Evolutionary conservation across 2,888 invertebrate genomes (phyloP).

Genomic region (Ennomos quercinarius): DNA sequence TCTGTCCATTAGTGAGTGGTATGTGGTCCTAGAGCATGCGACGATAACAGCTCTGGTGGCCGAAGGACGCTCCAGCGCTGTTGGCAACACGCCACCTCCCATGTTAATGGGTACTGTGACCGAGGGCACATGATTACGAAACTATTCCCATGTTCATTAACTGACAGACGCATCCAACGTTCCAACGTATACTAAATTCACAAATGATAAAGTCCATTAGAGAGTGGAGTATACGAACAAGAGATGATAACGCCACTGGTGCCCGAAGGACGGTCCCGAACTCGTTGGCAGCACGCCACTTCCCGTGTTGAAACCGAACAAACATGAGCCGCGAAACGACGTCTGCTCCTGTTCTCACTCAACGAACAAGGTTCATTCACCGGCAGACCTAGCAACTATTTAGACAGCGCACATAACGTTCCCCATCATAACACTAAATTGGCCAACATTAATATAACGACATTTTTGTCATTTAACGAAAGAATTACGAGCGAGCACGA

Average conservation of each 20-base stretch:
- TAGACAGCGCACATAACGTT: constrained; percentile 33
- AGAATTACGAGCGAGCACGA: constrained; percentile 48
- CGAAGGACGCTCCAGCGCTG: constrained; percentile 10
- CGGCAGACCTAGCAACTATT: constrained; percentile 44
- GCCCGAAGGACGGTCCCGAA: constrained; percentile 55
- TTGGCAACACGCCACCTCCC: constrained; percentile 21
- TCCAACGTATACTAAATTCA: constrained; percentile 15
- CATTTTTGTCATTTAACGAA: constrained; percentile 46
- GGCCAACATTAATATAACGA: constrained; percentile 50
- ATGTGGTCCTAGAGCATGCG: constrained; percentile 6
- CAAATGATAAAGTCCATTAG: constrained; percentile 53
- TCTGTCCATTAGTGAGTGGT: constrained; percentile 11
- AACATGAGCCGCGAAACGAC: constrained; percentile 36
- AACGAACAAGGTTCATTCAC: constrained; percentile 53
- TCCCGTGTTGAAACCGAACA: constrained; percentile 46
- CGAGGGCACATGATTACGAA: constrained; percentile 2
- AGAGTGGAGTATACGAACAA: constrained; percentile 47
- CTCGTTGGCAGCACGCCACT: constrained; percentile 70
- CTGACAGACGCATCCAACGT: constrained; percentile 15
- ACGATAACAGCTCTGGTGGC: constrained; percentile 16
- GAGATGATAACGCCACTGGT: constrained; percentile 52
- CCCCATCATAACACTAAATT: constrained; percentile 44
- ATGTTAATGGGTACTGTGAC: constrained; percentile 3
- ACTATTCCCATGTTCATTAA: constrained; percentile 9
- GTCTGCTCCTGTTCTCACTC: constrained; percentile 37